Conservation (phyloP, 2,797 vertebrate species). For the Pogonophryne albipinna region DNA sequence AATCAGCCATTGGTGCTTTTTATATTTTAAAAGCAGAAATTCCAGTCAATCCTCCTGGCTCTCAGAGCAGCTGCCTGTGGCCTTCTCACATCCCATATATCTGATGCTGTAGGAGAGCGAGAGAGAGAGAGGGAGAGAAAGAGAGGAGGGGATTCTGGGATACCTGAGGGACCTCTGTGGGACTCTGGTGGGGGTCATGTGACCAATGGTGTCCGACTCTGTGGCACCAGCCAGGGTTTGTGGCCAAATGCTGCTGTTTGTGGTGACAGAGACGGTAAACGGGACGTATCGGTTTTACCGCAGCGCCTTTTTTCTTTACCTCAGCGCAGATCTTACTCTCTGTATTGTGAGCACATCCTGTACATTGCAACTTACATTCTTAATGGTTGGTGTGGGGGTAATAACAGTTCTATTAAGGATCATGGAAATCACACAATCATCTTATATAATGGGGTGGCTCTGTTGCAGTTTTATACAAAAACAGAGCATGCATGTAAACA, state of each 20-base stretch:
- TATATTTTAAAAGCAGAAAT: constrained; percentile 71
- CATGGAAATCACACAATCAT: constrained; percentile 36
- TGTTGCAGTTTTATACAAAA: constrained; percentile 54
- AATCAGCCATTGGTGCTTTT: constrained; percentile 58
- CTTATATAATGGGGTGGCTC: constrained; percentile 32
- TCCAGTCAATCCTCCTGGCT: constrained; percentile 72
- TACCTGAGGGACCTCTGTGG: constrained; percentile 71
- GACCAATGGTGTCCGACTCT: constrained; percentile 75
- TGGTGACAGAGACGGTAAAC: constrained; percentile 74
- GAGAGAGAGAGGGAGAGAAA: constrained; percentile 17
- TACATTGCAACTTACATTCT: constrained; percentile 8
- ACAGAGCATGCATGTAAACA: constrained; percentile 63
- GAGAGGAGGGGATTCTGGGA: constrained; percentile 62
- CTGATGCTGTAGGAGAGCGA: constrained; percentile 44
- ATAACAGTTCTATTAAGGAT: constrained; percentile 49
- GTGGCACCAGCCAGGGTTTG: constrained; percentile 79
- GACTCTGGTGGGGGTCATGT: constrained; percentile 74
- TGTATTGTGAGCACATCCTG: constrained; percentile 10
- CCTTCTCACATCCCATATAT: constrained; percentile 74
- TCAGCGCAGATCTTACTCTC: constrained; percentile 38
- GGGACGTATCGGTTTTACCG: constrained; percentile 69
- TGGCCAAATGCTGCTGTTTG: constrained; percentile 71
- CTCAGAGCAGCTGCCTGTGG: constrained; percentile 68
- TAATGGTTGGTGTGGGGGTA: constrained; percentile 21
- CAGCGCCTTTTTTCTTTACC: constrained; percentile 51